Evolutionary conservation across 2,113 vertebrate species (phyloP), one percentile per base, ranked within the genome.

Genomic region (Drymodes brunneopygia): DNA sequence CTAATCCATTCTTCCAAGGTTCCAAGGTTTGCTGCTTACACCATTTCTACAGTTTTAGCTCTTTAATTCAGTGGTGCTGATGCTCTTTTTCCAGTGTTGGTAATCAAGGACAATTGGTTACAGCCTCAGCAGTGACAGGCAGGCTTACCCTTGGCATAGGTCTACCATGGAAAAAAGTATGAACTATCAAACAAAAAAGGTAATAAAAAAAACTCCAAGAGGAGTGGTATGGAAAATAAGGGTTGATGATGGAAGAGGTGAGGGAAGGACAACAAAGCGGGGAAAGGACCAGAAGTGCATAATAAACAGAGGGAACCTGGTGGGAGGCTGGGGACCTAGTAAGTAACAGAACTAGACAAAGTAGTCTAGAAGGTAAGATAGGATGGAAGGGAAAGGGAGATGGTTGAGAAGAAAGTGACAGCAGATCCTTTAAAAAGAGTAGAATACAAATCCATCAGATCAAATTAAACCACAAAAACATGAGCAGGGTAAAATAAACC

Each of bases 181-280:
- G 7, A 70, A 45, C 5, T 28, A 60, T 29, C 27, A n/a, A 77
- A 65, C 10, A 36, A 60, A 66, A 66, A 51, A 53, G 12, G 8
- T 6, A 60, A 70, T 56, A 2, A 7, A 58, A 31, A 45, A 22
- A 11, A 4, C 0, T 0, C 0, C 0, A 73, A 10, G 9, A 44
- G 4, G 9, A 66, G 4, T n/a, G 22, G 47, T 56, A 53, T 70
- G 81, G 44, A 74, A 90, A 73, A 81, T 29, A 31, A 71, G 27
- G 23, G 47, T 8, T 69, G 48, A 62, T 74, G 25, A 47, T 50
- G 23, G 16, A 86, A 81, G 35, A 95, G 47, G 23, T 51, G 17
- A 92, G 88, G 27, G 58, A 85, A 85, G 36, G 27, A 78, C 17
- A 51, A 69, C 3, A 35, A 77, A 91, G 25, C 0, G 1, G 7